Evolutionary conservation across 2,888 invertebrate genomes (phyloP), one percentile per base, ranked within the genome.

Genomic region (Calliopum simillimum): DNA sequence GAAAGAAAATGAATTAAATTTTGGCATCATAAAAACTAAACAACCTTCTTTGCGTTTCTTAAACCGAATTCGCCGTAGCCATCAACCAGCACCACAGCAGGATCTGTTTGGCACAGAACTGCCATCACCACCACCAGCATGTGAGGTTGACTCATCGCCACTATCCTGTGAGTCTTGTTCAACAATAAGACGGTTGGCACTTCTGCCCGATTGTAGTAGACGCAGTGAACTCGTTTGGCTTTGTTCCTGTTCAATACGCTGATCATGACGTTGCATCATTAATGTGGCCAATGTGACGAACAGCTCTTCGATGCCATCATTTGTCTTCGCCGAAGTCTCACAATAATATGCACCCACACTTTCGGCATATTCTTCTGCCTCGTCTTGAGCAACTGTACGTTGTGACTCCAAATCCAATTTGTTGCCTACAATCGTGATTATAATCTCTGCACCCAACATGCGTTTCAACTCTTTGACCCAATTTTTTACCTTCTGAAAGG

Each of bases 391-490:
- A 13, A 99, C 96, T 76, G 93, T 93, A 78, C 98, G 88, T 76
- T 97, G 94, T 83, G 94, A 94, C 81, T 97, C 97, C 80, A 99
- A 88, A 87, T 99, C 99, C 82, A 94, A 91, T 90, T 99, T 99
- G 87, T 99, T 99, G 63, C 99, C 99, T 70, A 96, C 97, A 82
- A 99, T 98, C 66, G 93, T 92, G 70, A 99, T 88, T 76, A 94
- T 92, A 78, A 99, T 94, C 78, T 97, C 95, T 71, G 94, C 91
- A 4, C 98, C 99, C 51, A 99, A 88, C 94, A 99, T 98, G 86
- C 96, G 96, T 77, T 95, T 92, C 69, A 99, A 87, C 86, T 99
- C 99, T 82, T 97, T 97, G 33, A 99, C 98, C 99, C 99, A 99
- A 84, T 93, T 96, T 87, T 98, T 97, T 0, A 98, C 98, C 90